These are phyloP conservation scores for Drepanosiphum platanoidis DNA, from an alignment of 2,888 invertebrate species.

Conservation along the genomic window DNA sequence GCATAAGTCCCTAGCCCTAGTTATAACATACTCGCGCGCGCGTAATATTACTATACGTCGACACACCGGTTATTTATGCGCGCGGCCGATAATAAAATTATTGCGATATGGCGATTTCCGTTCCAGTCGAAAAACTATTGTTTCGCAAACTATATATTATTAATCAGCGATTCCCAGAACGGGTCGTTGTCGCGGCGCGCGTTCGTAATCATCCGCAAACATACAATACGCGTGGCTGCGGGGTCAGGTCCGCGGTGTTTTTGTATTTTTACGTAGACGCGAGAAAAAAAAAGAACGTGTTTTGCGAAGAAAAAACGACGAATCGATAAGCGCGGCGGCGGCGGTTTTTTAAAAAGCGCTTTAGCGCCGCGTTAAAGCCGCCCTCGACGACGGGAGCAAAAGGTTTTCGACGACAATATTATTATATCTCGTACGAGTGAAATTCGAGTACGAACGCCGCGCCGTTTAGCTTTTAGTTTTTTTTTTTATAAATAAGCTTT, in stretches of 20 bases:
- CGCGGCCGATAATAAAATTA: no score
- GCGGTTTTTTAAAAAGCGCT: not conserved
- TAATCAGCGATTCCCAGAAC: not conserved
- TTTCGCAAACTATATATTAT: not conserved
- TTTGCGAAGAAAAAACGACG: not conserved
- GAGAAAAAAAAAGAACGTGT: not conserved
- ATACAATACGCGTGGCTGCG: not conserved
- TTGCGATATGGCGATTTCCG: no score
- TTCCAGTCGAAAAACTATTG: not conserved
- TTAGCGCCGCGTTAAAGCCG: not conserved
- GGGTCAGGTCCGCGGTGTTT: not conserved
- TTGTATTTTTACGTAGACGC: not conserved
- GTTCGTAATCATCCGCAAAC: not conserved
- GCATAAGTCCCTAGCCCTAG: no score
- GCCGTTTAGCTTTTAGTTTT: no score
- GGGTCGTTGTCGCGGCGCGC: not conserved
- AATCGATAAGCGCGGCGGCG: not conserved
- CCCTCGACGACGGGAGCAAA: no score
- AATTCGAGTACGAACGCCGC: no score
- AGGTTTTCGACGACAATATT: no score
- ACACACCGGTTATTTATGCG: no score
- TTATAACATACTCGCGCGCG: no score
- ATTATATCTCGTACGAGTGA: no score
- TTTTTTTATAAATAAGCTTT: no score
- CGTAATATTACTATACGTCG: no score